Percentiles rank a stretch among this genome's conserved stretches.
Conservation (phyloP, 2,113 vertebrate species). For the Thamnaconus septentrionalis region DNA sequence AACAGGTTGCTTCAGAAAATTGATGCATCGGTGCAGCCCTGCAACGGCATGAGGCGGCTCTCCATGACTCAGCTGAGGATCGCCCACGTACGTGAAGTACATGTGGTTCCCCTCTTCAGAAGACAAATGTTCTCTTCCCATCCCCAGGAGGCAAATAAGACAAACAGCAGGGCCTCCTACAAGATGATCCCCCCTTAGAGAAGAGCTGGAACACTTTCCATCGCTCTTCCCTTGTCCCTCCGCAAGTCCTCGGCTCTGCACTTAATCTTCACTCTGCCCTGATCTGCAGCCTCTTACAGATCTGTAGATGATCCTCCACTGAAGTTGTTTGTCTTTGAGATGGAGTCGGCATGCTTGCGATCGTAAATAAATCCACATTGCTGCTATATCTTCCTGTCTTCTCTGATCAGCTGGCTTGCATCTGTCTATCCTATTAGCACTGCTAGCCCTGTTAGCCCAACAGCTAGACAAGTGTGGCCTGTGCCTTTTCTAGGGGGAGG, state of each 20-base stretch:
- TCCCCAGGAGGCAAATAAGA: slow-evolving; percentile 46
- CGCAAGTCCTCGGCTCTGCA: too few species aligned
- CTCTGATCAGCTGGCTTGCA: slow-evolving; percentile 5
- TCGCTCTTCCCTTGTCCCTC: background rate
- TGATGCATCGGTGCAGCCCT: slow-evolving; percentile 4
- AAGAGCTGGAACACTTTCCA: slow-evolving; percentile 8
- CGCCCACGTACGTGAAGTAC: slow-evolving; percentile 9
- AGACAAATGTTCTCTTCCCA: slow-evolving; percentile 43
- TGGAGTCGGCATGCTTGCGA: too few species aligned
- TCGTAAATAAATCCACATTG: too few species aligned
- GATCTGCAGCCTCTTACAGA: background rate
- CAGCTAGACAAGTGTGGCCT: slow-evolving; percentile 7
- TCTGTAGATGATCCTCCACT: too few species aligned
- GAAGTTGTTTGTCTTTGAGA: too few species aligned
- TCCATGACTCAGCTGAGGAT: slow-evolving; percentile 27
- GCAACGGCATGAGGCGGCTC: slow-evolving; percentile 23
- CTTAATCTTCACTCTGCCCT: slow-evolving; percentile 3
- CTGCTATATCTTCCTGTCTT: too few species aligned
- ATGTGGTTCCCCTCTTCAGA: slow-evolving; percentile 33
- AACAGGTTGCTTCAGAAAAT: slow-evolving; percentile 15
- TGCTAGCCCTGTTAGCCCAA: slow-evolving; percentile 21
- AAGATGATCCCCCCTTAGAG: slow-evolving; percentile 4
- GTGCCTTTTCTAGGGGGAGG: slow-evolving; percentile 1
- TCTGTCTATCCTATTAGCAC: slow-evolving; percentile 14
- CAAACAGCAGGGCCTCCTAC: slow-evolving; percentile 40